phyloP scores from a whole-genome alignment of 92 coral and sea anemone species.

The Parazoanthus darwini region DNA sequence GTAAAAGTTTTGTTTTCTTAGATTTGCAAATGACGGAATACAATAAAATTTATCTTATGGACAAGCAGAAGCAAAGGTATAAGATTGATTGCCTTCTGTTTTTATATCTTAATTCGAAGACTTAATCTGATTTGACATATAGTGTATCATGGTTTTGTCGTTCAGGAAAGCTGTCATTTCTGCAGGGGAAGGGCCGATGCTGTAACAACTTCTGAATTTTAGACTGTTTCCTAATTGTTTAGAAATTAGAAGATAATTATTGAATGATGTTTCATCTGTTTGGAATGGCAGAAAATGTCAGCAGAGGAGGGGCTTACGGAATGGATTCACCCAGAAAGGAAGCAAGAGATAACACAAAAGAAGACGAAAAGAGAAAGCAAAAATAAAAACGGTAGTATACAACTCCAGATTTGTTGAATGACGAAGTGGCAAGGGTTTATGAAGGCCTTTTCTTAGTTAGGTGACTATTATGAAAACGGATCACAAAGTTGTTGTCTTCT shows the following conservation, averaged over 20 bases:
- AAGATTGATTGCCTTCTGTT: background rate
- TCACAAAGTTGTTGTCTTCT: background rate
- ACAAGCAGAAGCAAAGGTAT: background rate
- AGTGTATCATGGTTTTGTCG: background rate
- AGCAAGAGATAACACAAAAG: slow-evolving; percentile 37
- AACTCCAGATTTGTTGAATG: background rate
- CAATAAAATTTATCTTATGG: background rate
- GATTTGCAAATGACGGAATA: too few species aligned
- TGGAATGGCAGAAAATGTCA: slow-evolving; percentile 62
- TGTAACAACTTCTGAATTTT: background rate
- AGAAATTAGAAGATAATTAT: background rate
- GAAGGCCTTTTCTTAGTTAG: background rate
- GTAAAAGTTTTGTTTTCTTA: too few species aligned
- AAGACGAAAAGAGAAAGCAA: slow-evolving; percentile 48
- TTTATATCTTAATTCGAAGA: too few species aligned
- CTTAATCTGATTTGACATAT: background rate
- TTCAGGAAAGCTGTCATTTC: background rate
- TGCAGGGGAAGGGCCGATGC: background rate
- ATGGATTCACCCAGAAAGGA: slow-evolving; percentile 85
- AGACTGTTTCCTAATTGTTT: too few species aligned
- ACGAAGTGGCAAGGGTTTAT: background rate
- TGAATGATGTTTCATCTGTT: background rate
- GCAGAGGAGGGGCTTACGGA: slow-evolving; percentile 79
- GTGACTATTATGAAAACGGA: background rate
- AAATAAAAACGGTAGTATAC: slow-evolving; percentile 49